These are phyloP conservation scores for Thereva unica DNA, from an alignment of 2,888 invertebrate genomes.

Conservation along the genomic window DNA sequence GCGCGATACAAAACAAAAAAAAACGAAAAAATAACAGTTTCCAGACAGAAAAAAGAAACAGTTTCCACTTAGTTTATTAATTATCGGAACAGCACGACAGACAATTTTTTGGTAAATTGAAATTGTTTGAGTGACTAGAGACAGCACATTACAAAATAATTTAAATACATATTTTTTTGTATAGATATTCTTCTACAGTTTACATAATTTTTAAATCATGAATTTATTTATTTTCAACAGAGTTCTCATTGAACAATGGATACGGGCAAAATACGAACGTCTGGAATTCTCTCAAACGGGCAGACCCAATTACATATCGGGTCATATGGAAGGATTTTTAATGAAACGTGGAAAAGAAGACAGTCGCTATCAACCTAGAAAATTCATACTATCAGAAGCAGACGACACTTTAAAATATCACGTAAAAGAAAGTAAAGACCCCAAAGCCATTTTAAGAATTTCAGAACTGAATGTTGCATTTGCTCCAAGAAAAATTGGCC, in stretches of 20 bases:
- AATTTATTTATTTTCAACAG: constrained; percentile 60
- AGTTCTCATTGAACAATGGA: constrained; percentile 88
- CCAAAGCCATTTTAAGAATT: constrained; percentile 79
- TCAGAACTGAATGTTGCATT: constrained; percentile 84
- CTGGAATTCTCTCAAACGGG: constrained; percentile 81
- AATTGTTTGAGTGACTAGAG: too few relatives aligned
- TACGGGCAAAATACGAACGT: constrained; percentile 85
- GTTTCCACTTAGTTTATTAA: too few relatives aligned
- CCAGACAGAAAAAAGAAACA: too few relatives aligned
- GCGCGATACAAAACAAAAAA: too few relatives aligned
- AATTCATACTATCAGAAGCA: constrained; percentile 79
- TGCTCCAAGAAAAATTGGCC: constrained; percentile 78
- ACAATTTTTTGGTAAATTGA: too few relatives aligned
- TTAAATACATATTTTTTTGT: too few relatives aligned
- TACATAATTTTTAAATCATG: neutral
- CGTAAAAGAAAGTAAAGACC: constrained; percentile 75
- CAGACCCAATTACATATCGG: constrained; percentile 77
- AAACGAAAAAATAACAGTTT: too few relatives aligned
- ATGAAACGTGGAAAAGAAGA: constrained; percentile 91
- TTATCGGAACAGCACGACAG: too few relatives aligned
- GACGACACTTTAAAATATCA: constrained; percentile 81
- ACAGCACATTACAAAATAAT: too few relatives aligned
- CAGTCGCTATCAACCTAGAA: constrained; percentile 78
- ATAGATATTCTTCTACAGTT: too few relatives aligned
- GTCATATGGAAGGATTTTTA: constrained; percentile 81